Base-by-base conservation (phyloP, 2,797 vertebrate species). In the Odontamblyopus rebecca region DNA sequence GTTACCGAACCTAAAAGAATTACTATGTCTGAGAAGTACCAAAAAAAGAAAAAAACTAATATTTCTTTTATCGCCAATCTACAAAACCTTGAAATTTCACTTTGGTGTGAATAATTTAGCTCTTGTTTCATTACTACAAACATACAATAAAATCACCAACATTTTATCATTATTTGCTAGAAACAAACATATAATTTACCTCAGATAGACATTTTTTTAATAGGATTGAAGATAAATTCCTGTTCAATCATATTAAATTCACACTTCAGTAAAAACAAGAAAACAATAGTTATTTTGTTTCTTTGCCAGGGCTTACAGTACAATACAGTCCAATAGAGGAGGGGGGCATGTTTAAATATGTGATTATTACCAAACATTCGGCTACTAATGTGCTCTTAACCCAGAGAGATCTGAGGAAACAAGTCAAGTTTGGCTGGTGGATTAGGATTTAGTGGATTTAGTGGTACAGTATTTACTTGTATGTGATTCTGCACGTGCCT, bases 371-470 rank as follows among this genome's bases (percentile, higher is more conserved):
- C 75, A 78, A 87, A 77, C 70, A 82, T 73, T 83, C 65, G 56
- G 27, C 76, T 23, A 67, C 70, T 88, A 87, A 91, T 85, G 72
- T 71, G 59, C 71, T 83, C 84, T 90, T 85, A 86, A 85, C 84
- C 88, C 78, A 80, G 62, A 84, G 82, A 89, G 78, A 84, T 84
- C 77, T 83, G 77, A 89, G 87, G 84, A 81, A 79, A 72, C 65
- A 59, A 85, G 88, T 92, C 87, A 92, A 83, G 80, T 91, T 91
- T 88, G 83, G 64, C 83, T 84, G 84, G 64, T 81, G 82, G 86
- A 88, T 89, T 87, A 88, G 82, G 86, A 86, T 88, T 91, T 89
- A 71, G 73, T 68, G 78, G 84, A 85, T 48, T 82, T 80, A 79
- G 68, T 60, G 4, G 69, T 65, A 71, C 78, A 76, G 76, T 71